Conservation (phyloP, 2,113 vertebrate species). For the Sakesphorus luctuosus region DNA sequence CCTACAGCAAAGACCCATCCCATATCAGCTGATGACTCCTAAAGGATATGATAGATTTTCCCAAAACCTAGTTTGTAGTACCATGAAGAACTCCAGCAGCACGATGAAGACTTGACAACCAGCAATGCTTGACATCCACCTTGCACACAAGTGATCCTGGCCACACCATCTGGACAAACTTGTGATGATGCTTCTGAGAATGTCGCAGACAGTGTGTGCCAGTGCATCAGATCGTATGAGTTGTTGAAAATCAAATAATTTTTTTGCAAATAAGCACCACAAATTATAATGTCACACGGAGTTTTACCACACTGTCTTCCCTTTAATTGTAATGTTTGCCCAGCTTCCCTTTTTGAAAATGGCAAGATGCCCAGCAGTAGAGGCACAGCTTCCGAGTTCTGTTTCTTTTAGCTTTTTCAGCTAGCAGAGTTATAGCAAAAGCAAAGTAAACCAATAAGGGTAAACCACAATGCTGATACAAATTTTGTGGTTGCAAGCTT, state of each 20-base stretch:
- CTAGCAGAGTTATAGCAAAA: not conserved
- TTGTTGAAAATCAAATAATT: not conserved
- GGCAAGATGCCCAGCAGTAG: not conserved
- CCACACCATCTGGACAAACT: not conserved
- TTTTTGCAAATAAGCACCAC: not conserved
- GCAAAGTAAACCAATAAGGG: not conserved
- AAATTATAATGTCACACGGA: not conserved
- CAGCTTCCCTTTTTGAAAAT: not conserved
- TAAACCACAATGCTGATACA: constrained; percentile 31
- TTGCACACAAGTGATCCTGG: not conserved
- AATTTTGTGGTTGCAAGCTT: not conserved
- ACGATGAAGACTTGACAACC: accelerated
- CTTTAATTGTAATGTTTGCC: not conserved
- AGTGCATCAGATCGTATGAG: not conserved
- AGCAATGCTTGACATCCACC: not conserved
- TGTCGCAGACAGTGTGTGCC: accelerated
- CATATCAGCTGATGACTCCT: not conserved
- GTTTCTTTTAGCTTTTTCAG: not conserved
- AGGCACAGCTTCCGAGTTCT: not conserved
- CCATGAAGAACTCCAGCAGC: not conserved
- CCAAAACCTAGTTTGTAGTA: not conserved
- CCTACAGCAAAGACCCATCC: not conserved
- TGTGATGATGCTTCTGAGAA: not conserved
- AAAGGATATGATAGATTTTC: not conserved
- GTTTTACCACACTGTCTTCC: not conserved